These are phyloP conservation scores for Gephyroberyx darwinii DNA, from an alignment of 2,797 vertebrate genomes.

Conservation along the genomic window DNA sequence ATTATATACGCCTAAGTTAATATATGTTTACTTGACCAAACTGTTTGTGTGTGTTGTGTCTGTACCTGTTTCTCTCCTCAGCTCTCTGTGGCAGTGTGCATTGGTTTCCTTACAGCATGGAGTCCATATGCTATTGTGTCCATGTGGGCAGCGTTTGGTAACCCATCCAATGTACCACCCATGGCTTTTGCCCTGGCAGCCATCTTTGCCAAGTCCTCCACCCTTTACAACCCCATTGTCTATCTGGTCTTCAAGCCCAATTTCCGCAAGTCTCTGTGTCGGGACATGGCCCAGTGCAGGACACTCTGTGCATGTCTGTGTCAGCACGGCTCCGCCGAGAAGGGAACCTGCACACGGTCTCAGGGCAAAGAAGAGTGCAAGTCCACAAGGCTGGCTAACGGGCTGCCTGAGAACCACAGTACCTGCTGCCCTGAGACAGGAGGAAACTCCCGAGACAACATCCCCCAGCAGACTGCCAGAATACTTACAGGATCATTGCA, in stretches of 20 bases:
- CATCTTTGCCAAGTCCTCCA: conserved; percentile 87
- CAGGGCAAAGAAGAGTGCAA: conserved; percentile 68
- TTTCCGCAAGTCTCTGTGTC: conserved; percentile 82
- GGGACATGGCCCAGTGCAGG: conserved; percentile 72
- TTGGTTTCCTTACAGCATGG: conserved; percentile 87
- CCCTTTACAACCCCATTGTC: conserved; percentile 86
- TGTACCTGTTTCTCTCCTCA: conserved; percentile 53
- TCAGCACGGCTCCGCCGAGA: conserved; percentile 24
- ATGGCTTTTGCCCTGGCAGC: conserved; percentile 86
- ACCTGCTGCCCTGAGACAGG: conserved; percentile 64
- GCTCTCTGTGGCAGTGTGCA: conserved; percentile 86
- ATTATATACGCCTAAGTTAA: neutral
- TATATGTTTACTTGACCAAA: neutral
- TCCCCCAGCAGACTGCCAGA: conserved; percentile 73
- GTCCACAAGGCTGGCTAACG: conserved; percentile 72
- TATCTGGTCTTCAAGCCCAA: conserved; percentile 86
- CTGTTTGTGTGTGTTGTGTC: conserved; percentile 4
- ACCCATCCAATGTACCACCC: conserved; percentile 74
- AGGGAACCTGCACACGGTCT: conserved; percentile 58
- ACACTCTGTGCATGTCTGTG: conserved; percentile 74
- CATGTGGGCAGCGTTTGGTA: conserved; percentile 84
- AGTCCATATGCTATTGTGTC: conserved; percentile 86
- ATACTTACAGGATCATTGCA: conserved; percentile 73
- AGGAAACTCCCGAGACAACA: conserved; percentile 57
- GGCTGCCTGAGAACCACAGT: conserved; percentile 64